A percentile compares a stretch with the other conserved stretches of the same genome.
These are phyloP conservation scores for Cliona cf. orientalis DNA, from an alignment of 37 sponge, comb jelly and placozoan species.

Conservation along the genomic window DNA sequence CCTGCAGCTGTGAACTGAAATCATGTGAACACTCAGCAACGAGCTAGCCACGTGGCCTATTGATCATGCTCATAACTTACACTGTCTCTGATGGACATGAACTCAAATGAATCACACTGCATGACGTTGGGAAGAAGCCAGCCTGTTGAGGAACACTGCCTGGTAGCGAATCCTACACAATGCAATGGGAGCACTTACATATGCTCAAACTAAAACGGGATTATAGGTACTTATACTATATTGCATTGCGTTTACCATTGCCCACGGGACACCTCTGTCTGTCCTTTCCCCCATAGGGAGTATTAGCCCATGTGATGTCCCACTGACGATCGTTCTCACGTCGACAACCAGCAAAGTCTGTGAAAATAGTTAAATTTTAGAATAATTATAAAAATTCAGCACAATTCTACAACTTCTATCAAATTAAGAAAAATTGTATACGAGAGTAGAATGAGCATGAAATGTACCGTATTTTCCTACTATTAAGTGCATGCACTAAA, in stretches of 20 bases:
- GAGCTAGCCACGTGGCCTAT: too few relatives aligned
- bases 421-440: too few relatives aligned
- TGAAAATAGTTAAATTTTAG: too few relatives aligned
- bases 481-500: too few relatives aligned
- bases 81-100: background rate
- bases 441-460: too few relatives aligned
- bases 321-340: constrained; percentile 11
- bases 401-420: too few relatives aligned
- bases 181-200: constrained; percentile 1
- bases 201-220: constrained; percentile 5
- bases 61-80: too few relatives aligned
- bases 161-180: constrained; percentile 4
- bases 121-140: background rate
- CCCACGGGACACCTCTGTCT: constrained; percentile 54
- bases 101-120: background rate
- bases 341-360: constrained; percentile 54
- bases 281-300: constrained; percentile 6
- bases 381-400: too few relatives aligned
- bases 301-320: constrained; percentile 59
- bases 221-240: background rate
- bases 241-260: background rate
- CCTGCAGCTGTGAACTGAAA: too few relatives aligned
- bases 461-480: too few relatives aligned
- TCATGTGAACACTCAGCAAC: too few relatives aligned
- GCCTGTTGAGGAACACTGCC: background rate